Evolutionary conservation across 2,888 invertebrate species (phyloP).

Genomic region (Lasioglossum oenotherae): DNA sequence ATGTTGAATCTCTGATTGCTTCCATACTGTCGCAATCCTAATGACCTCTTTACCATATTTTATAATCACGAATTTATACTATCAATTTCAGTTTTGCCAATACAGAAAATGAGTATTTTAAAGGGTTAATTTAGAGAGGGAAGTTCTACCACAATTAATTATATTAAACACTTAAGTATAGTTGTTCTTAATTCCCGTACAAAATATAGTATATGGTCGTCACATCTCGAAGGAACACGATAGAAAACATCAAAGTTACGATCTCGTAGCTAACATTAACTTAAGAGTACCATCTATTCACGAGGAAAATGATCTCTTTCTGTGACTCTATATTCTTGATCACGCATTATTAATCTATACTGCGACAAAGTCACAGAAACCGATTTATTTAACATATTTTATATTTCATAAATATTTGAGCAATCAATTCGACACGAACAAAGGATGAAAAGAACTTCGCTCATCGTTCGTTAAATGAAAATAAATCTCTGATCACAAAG

Average conservation of each 20-base stretch:
- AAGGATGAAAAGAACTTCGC: not conserved
- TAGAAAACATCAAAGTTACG: not conserved
- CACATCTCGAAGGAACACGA: not conserved
- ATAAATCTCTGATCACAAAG: not conserved
- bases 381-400: not conserved
- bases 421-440: conserved; percentile 10
- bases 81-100: not conserved
- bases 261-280: not conserved
- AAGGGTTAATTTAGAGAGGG: not conserved
- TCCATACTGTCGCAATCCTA: not conserved
- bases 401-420: conserved; percentile 19
- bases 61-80: not conserved
- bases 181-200: not conserved
- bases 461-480: conserved; percentile 24
- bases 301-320: not conserved
- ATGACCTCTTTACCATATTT: not conserved
- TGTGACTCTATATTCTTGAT: not conserved
- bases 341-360: not conserved
- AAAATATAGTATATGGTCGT: not conserved
- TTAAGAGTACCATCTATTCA: not conserved
- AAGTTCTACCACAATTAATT: conserved; percentile 12
- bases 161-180: not conserved
- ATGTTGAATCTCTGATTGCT: not conserved
- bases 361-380: not conserved
- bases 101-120: not conserved